Evolutionary conservation across 2,888 invertebrate genomes (phyloP).

Genomic region (Euclidia mi): DNA sequence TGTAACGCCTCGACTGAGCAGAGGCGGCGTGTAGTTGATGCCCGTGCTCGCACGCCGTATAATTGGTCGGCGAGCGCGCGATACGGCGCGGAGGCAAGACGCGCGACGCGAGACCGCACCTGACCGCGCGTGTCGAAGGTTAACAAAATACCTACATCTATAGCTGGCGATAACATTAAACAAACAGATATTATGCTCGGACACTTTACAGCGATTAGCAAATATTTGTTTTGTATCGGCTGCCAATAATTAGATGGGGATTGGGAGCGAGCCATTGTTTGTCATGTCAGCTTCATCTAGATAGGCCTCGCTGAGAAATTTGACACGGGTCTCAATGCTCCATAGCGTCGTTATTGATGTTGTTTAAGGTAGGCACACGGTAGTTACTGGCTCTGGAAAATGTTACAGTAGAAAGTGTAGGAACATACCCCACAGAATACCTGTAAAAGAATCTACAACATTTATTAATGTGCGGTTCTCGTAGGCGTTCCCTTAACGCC

Average conservation of each 20-base stretch:
- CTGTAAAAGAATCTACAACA: too few relatives aligned
- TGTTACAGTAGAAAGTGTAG: too few relatives aligned
- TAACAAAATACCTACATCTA: constrained; percentile 65
- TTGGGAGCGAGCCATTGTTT: constrained; percentile 48
- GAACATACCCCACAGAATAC: too few relatives aligned
- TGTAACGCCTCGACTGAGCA: constrained; percentile 76
- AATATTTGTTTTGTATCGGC: constrained; percentile 71
- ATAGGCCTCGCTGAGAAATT: constrained; percentile 32
- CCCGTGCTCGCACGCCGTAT: constrained; percentile 71
- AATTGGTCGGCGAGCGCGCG: constrained; percentile 71
- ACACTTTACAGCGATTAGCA: constrained; percentile 67
- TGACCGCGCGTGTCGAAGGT: constrained; percentile 81
- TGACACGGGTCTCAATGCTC: constrained; percentile 23
- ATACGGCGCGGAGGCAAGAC: constrained; percentile 48
- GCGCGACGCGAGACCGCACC: constrained; percentile 54
- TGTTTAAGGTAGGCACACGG: constrained; percentile 2
- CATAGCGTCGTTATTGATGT: constrained; percentile 12
- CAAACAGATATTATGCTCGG: constrained; percentile 69
- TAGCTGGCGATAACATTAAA: constrained; percentile 57
- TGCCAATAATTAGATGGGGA: constrained; percentile 70
- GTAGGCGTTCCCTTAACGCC: too few relatives aligned
- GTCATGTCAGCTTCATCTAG: constrained; percentile 53
- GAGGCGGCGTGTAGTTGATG: constrained; percentile 53
- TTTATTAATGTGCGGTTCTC: too few relatives aligned
- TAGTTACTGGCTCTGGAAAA: too few relatives aligned